A percentile compares a stretch with the other conserved stretches of the same genome.
phyloP scores from a whole-genome alignment of 2,888 invertebrate genomes.

The Onchidella celtica region DNA sequence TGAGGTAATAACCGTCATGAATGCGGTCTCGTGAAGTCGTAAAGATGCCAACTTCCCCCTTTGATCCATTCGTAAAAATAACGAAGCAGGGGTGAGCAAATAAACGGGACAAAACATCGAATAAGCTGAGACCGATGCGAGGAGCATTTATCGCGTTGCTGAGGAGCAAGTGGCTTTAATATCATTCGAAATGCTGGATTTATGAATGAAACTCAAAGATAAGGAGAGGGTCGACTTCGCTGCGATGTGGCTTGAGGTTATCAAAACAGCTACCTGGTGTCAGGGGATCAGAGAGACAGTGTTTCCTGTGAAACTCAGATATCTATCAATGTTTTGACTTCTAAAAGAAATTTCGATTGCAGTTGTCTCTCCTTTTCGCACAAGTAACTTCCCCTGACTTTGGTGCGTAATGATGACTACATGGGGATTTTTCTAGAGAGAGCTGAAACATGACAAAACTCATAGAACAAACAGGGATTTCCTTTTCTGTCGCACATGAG shows the following conservation, averaged over 20 bases:
- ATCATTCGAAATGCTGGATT: constrained; percentile 33
- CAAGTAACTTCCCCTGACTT: too few relatives aligned
- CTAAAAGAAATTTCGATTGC: too few relatives aligned
- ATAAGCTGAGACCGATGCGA: constrained; percentile 4
- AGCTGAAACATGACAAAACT: too few relatives aligned
- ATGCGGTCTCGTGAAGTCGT: constrained; percentile 16
- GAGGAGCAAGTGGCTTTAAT: not conserved
- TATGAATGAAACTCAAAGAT: constrained; percentile 32
- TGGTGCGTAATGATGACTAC: too few relatives aligned
- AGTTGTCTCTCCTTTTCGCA: too few relatives aligned
- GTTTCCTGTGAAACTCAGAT: too few relatives aligned
- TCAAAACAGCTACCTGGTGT: constrained; percentile 23
- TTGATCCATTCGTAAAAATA: constrained; percentile 49
- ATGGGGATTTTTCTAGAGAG: too few relatives aligned
- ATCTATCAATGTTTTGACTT: too few relatives aligned
- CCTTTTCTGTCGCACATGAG: too few relatives aligned
- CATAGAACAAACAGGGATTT: too few relatives aligned
- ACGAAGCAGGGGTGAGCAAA: constrained; percentile 31
- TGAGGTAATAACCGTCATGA: too few relatives aligned
- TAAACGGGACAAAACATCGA: constrained; percentile 37
- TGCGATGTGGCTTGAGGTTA: constrained; percentile 11
- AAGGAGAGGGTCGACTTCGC: not conserved
- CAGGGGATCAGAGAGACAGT: not conserved
- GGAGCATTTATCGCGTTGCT: not conserved
- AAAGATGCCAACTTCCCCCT: constrained; percentile 36